A percentile compares a stretch with the other conserved stretches of the same genome.
These are phyloP conservation scores for Sesamia inferens DNA, from an alignment of 2,888 invertebrate species.

Conservation along the genomic window DNA sequence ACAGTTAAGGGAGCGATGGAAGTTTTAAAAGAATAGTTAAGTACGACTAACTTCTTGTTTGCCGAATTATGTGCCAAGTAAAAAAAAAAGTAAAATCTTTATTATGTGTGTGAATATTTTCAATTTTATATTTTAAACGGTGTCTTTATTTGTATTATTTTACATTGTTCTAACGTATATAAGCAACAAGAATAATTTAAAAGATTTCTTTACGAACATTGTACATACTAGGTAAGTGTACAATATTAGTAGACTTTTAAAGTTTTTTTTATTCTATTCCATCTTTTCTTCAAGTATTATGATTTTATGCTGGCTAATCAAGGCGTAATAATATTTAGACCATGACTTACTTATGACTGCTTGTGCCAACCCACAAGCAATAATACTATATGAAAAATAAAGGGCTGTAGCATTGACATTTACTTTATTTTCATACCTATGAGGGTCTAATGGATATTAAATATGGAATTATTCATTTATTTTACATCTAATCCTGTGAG, in stretches of 20 bases:
- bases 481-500: neutral
- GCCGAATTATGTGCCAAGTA: neutral
- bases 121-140: too few species aligned
- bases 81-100: too few species aligned
- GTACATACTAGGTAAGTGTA: neutral
- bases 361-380: conserved; percentile 4
- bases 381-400: conserved; percentile 3
- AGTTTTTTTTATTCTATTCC: neutral
- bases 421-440: conserved; percentile 1
- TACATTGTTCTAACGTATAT: too few species aligned
- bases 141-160: too few species aligned
- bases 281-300: conserved; percentile 11
- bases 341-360: conserved; percentile 19
- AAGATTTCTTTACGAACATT: neutral
- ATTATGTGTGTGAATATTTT: too few species aligned
- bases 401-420: neutral
- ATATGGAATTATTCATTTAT: neutral
- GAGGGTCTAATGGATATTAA: neutral
- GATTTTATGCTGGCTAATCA: neutral
- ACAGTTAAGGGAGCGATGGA: conserved; percentile 15
- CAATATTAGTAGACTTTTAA: too few species aligned
- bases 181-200: too few species aligned
- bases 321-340: conserved; percentile 26
- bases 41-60: conserved; percentile 4
- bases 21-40: conserved; percentile 39